Conservation (phyloP, 2,888 invertebrate genomes). For the Orchestes rusci region DNA sequence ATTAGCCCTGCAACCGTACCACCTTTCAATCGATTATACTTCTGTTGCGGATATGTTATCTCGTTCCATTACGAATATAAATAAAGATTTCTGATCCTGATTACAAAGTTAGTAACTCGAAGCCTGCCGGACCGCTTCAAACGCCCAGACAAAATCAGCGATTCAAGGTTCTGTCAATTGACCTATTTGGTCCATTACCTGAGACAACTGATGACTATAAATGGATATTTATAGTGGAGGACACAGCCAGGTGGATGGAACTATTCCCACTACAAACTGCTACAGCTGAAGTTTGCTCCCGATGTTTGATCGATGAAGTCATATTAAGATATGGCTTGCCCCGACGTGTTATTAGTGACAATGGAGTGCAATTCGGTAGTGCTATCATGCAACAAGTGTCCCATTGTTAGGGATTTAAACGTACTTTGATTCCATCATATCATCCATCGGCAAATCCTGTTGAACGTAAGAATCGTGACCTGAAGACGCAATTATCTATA, state of each 20-base stretch:
- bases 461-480: slow-evolving; percentile 30
- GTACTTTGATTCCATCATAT: slow-evolving; percentile 29
- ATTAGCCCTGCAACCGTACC: slow-evolving; percentile 1
- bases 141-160: slow-evolving; percentile 18
- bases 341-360: slow-evolving; percentile 35
- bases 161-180: no score
- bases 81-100: slow-evolving; percentile 26
- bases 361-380: slow-evolving; percentile 34
- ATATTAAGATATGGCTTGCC: slow-evolving; percentile 35
- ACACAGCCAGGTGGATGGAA: slow-evolving; percentile 31
- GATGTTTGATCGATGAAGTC: slow-evolving; percentile 31
- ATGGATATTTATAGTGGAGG: slow-evolving; percentile 12
- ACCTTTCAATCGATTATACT: not conserved
- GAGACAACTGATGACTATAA: no score
- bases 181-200: no score
- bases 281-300: no score
- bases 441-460: slow-evolving; percentile 26
- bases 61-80: slow-evolving; percentile 18
- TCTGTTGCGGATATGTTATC: not conserved
- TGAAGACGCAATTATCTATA: no score
- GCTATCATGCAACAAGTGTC: slow-evolving; percentile 34
- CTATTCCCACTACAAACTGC: no score
- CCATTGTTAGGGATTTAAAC: slow-evolving; percentile 30
- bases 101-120: slow-evolving; percentile 31
- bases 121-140: slow-evolving; percentile 27